Percentiles rank a stretch among this genome's conserved stretches.
These are phyloP conservation scores for Metalampra italica DNA, from an alignment of 2,888 invertebrate species.

Conservation along the genomic window DNA sequence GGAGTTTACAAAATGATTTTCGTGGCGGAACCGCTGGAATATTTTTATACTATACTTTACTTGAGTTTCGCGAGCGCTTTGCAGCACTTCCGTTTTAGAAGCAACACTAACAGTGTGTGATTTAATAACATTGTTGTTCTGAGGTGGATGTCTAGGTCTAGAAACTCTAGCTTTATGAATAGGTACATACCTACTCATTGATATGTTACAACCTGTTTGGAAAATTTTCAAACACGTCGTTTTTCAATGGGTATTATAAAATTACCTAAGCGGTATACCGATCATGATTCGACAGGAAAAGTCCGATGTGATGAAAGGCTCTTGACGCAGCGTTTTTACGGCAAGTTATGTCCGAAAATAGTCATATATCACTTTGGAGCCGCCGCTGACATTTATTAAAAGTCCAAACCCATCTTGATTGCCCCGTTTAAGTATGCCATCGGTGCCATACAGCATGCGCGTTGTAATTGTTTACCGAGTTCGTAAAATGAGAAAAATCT, in stretches of 20 bases:
- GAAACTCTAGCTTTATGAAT: not conserved
- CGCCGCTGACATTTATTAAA: conserved; percentile 60
- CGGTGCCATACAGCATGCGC: not conserved
- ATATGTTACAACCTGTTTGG: not conserved
- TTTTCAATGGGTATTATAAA: conserved; percentile 23
- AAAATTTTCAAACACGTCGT: not conserved
- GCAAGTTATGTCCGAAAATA: conserved; percentile 42
- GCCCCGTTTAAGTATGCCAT: conserved; percentile 29
- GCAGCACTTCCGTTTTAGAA: not conserved
- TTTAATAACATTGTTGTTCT: conserved; percentile 12
- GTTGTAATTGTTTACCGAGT: too few species aligned
- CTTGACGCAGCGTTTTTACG: conserved; percentile 54
- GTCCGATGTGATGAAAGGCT: conserved; percentile 42
- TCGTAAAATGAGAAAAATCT: too few species aligned
- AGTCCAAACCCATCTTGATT: conserved; percentile 40
- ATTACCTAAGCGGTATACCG: conserved; percentile 29
- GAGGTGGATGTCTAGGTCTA: conserved; percentile 1
- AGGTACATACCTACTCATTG: not conserved
- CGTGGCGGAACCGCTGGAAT: conserved; percentile 6
- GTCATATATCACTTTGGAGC: conserved; percentile 53
- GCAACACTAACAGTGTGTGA: conserved; percentile 4
- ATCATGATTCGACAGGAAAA: conserved; percentile 47
- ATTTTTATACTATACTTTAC: conserved; percentile 7
- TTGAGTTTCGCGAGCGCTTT: conserved; percentile 6
- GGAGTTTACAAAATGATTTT: conserved; percentile 16